Base-by-base conservation (phyloP, 2,113 vertebrate species). In the Barnardius zonarius region DNA sequence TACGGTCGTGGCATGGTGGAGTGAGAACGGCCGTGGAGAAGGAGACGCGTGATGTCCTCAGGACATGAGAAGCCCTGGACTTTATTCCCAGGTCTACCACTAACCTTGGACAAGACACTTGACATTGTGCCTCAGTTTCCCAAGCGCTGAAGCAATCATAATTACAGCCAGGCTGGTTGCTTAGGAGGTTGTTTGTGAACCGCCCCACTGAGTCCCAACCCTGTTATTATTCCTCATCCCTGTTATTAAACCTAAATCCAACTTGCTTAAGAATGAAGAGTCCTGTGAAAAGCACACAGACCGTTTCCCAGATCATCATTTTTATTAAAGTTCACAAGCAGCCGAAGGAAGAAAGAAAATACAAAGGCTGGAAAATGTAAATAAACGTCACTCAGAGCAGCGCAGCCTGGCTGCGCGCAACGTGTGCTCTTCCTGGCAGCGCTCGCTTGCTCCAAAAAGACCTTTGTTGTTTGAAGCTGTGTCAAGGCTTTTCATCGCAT, bases 241-340 rank as follows among this genome's bases (percentile, higher is more conserved):
- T 96, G 84, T 96, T 81, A 92, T 97, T 96, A 94, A 61, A 74
- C 88, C 37, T 73, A 80, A 83, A 95, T 91, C 88, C 67, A 77
- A 69, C 85, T 55, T 62, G 78, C 83, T 93, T 96, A 37, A 86
- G 95, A 95, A 95, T 51, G 91, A 93, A 96, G 63, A 70, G 33
- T 91, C 94, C 75, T 90, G 92, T 95, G 84, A 94, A 92, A 91
- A 88, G 77, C 48, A 84, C 83, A 80, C 74, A 81, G 75, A 75
- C 1, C 2, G 55, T 91, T 96, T 95, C 95, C 85, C 95, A 96
- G 92, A 70, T 82, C 79, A 87, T 97, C 69, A 95, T 87, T 95
- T 97, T 97, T 96, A 97, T 97, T 97, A 87, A 97, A 92, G 77
- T 91, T 92, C 35, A 55, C 74, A 92, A 84, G 82, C 77, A 88